phyloP scores from a whole-genome alignment of 2,888 invertebrate genomes.

The Lasioglossum zephyrum region DNA sequence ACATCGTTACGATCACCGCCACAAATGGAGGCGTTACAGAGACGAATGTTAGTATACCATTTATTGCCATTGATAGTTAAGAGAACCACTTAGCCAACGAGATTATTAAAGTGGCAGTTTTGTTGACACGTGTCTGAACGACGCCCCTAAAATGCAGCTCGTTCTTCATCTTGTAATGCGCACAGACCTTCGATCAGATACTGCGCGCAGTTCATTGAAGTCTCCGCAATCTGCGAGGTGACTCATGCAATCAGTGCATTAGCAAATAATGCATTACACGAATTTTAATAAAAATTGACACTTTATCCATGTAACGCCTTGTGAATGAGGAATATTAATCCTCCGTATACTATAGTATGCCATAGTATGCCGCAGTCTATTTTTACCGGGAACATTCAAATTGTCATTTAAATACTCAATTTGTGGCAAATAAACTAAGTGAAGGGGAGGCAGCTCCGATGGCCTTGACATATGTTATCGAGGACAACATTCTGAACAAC shows the following conservation, averaged over 20 bases:
- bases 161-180: slow-evolving; percentile 19
- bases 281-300: background rate
- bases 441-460: no score
- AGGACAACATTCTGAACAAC: no score
- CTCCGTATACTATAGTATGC: no score
- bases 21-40: background rate
- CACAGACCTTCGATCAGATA: background rate
- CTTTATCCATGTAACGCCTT: no score
- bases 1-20: background rate
- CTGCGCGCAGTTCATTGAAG: slow-evolving; percentile 9
- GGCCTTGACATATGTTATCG: no score
- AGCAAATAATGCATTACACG: background rate
- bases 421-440: no score
- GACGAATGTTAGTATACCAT: slow-evolving; percentile 16
- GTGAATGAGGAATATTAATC: no score
- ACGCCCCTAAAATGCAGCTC: slow-evolving; percentile 37
- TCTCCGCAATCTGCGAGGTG: background rate
- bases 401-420: no score
- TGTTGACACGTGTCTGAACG: slow-evolving; percentile 70
- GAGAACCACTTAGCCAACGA: slow-evolving; percentile 36
- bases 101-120: slow-evolving; percentile 67
- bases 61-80: slow-evolving; percentile 32
- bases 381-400: no score
- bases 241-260: background rate
- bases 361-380: no score